Conservation (phyloP, 2,888 invertebrate genomes). For the Latrodectus hesperus region DNA sequence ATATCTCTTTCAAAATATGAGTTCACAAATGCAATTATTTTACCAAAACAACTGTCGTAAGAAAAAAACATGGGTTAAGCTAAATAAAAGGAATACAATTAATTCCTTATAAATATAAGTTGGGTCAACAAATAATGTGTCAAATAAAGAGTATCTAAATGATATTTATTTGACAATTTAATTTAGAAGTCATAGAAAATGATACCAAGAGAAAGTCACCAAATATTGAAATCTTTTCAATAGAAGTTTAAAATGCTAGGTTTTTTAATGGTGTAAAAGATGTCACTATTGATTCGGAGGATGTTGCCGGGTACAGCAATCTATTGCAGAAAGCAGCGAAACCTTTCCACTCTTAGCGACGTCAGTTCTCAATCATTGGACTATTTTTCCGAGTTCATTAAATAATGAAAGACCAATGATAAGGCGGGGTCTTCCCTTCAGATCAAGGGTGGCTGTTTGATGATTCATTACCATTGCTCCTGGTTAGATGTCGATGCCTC, state of each 20-base stretch:
- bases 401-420: conserved; percentile 47
- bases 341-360: conserved; percentile 37
- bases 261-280: conserved; percentile 37
- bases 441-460: conserved; percentile 42
- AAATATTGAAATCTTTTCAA: conserved; percentile 6
- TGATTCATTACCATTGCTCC: conserved; percentile 50
- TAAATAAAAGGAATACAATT: no score
- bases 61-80: no score
- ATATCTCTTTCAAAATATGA: no score
- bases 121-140: no score
- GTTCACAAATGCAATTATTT: no score
- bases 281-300: conserved; percentile 55
- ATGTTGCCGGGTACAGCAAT: conserved; percentile 46
- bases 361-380: conserved; percentile 54
- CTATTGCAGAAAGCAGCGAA: conserved; percentile 43
- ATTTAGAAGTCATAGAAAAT: conserved; percentile 63
- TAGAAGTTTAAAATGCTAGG: conserved; percentile 10
- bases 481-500: conserved; percentile 32
- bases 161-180: conserved; percentile 28
- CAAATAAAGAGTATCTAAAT: no score
- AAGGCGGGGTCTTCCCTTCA: conserved; percentile 27
- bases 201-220: conserved; percentile 33
- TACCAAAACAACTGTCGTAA: no score
- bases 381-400: conserved; percentile 63
- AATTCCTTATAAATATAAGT: no score